phyloP scores from a whole-genome alignment of 1,140 invertebrate species.

The Diachasma alloeum region DNA sequence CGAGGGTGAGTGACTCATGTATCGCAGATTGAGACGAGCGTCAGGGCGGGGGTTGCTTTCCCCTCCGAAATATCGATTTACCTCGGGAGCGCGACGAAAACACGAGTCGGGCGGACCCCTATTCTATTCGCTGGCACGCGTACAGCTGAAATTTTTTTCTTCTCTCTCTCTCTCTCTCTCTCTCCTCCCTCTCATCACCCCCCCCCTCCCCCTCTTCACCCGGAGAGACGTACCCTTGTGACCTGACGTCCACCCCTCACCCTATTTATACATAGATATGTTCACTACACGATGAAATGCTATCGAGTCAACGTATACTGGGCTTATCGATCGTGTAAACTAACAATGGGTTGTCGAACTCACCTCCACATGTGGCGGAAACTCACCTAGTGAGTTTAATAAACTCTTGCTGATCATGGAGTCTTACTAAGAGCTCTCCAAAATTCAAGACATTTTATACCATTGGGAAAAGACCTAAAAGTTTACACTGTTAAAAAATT shows the following conservation, averaged over 20 bases:
- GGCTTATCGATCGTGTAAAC: background rate
- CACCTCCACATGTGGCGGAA: background rate
- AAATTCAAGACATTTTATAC: no score
- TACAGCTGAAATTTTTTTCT: background rate
- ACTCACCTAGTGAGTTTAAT: background rate
- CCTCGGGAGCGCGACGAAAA: background rate
- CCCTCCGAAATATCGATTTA: constrained; percentile 6
- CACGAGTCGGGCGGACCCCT: background rate
- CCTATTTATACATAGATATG: background rate
- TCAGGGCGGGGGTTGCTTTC: background rate
- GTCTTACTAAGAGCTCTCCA: no score
- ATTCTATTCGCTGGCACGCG: background rate
- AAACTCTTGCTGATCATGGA: no score
- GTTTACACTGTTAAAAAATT: no score
- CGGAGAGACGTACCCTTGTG: background rate
- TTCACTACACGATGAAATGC: background rate
- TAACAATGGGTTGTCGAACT: constrained; percentile 1
- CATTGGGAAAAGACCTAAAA: no score
- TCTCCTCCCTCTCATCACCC: background rate
- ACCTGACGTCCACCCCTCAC: background rate
- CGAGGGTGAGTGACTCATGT: constrained; percentile 11
- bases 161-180: background rate
- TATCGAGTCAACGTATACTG: background rate
- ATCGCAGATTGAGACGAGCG: background rate
- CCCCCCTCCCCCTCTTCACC: no score